Base-by-base conservation (phyloP, 1,140 invertebrate genomes). In the Drosophila lacteicornis region DNA sequence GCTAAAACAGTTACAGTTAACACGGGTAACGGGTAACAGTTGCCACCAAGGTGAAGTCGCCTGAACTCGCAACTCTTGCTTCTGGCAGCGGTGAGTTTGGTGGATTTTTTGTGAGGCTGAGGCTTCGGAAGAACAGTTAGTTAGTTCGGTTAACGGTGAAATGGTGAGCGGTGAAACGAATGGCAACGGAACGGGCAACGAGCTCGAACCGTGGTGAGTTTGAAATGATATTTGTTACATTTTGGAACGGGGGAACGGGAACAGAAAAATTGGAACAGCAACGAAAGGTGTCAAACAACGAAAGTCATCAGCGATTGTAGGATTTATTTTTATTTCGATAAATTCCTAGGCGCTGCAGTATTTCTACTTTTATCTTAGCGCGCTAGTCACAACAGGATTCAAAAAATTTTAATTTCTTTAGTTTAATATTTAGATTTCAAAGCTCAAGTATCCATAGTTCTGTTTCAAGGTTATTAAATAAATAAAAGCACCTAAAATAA, bases 41-140 rank as follows among this genome's bases (percentile, higher is more conserved):
- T 49, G 40, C 60, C 66, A 69, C 47, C 46, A 30, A 7, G 62
- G 40, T 66, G 40, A 33, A 17, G 51, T 43, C 58, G 36, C 63
- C 40, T 46, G 30, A 66, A 38, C 63, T 42, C 36, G 36, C 38
- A 46, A 63, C 63, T 47, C 55, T 38, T 40, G 40, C 25, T 47
- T 56, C 62, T 61, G 67, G 67, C 67, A 71, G 69, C 69, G 69
- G 68, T 73, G 69, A 60, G 17, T 66, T 65, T 68, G 53, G 69
- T 71, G 53, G 45, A 13, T 73, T 59, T 73, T 59, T 73, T 59
- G 68, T 73, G 68, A 68, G 62, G 66, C 62, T 71, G 46, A 73
- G 55, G 69, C 69, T 73, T 73, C 55, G 69, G 43, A 73, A 73
- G 67, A 73, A 73, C 58, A 47, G 30, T 73, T 73, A 73, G 67